Conservation (phyloP, 2,797 vertebrate genomes). For the Enteromius afrohamiltoni region DNA sequence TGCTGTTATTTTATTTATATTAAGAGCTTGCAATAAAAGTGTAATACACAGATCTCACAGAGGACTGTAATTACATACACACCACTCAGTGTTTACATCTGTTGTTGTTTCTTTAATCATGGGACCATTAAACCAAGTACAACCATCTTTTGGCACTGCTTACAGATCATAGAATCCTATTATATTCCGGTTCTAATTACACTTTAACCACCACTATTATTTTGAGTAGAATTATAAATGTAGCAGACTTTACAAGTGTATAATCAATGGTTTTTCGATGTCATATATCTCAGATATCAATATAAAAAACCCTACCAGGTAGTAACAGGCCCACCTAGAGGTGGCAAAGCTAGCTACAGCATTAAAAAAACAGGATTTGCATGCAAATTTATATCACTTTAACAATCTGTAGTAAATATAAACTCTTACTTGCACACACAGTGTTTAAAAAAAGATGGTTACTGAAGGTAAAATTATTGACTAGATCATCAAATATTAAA, state of each 20-base stretch:
- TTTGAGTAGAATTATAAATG: neutral
- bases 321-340: constrained; percentile 35
- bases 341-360: neutral
- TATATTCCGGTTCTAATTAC: neutral
- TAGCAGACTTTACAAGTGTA: neutral
- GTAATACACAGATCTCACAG: constrained; percentile 21
- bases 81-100: constrained; percentile 11
- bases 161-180: neutral
- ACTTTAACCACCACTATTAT: neutral
- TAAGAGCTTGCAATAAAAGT: constrained; percentile 31
- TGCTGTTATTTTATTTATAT: constrained; percentile 36
- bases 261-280: neutral
- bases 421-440: neutral
- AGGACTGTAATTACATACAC: constrained; percentile 15
- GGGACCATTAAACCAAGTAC: neutral
- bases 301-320: neutral
- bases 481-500: neutral
- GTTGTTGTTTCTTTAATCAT: constrained; percentile 16
- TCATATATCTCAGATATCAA: neutral
- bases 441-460: neutral
- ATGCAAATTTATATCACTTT: neutral
- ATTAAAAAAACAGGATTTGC: neutral
- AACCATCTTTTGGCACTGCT: neutral
- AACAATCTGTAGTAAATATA: neutral
- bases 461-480: neutral